phyloP scores from a whole-genome alignment of 1,140 invertebrate species.

The Drosophila albomicans region DNA sequence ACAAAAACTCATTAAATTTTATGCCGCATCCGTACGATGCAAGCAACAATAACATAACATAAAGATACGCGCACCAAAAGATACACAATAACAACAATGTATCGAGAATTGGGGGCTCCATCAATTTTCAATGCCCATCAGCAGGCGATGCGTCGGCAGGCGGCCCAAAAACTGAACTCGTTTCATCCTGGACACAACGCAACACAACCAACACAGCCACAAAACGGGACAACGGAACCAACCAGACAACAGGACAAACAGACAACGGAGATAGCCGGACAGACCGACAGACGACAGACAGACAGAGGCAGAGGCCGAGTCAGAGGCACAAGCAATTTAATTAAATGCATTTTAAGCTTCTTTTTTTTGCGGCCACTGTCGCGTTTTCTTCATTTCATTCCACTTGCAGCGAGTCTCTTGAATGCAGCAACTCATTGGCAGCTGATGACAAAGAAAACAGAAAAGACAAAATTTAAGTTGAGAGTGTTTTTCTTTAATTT shows the following conservation, averaged over 20 bases:
- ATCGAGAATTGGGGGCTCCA: constrained; percentile 18
- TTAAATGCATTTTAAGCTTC: constrained; percentile 73
- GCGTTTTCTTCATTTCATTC: constrained; percentile 45
- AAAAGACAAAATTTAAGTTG: not conserved
- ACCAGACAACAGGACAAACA: constrained; percentile 18
- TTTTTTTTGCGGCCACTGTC: constrained; percentile 53
- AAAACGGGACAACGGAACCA: constrained; percentile 8
- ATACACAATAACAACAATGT: constrained; percentile 34
- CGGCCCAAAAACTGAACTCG: constrained; percentile 24
- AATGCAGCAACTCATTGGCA: not conserved
- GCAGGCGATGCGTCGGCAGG: constrained; percentile 16
- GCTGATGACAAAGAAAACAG: not conserved
- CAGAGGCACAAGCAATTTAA: constrained; percentile 62
- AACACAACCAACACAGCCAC: not conserved
- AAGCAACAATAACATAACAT: constrained; percentile 40
- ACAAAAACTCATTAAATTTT: constrained; percentile 75
- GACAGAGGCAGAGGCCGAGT: constrained; percentile 17
- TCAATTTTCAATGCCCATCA: constrained; percentile 54
- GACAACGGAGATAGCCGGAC: constrained; percentile 18
- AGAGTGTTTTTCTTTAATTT: no score
- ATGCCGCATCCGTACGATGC: constrained; percentile 50
- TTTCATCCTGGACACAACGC: constrained; percentile 19
- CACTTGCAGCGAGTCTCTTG: not conserved
- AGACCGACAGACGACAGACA: not conserved
- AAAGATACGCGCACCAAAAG: constrained; percentile 53